Base-by-base conservation (phyloP, 2,113 vertebrate genomes). In the Colistium nudipinnis region DNA sequence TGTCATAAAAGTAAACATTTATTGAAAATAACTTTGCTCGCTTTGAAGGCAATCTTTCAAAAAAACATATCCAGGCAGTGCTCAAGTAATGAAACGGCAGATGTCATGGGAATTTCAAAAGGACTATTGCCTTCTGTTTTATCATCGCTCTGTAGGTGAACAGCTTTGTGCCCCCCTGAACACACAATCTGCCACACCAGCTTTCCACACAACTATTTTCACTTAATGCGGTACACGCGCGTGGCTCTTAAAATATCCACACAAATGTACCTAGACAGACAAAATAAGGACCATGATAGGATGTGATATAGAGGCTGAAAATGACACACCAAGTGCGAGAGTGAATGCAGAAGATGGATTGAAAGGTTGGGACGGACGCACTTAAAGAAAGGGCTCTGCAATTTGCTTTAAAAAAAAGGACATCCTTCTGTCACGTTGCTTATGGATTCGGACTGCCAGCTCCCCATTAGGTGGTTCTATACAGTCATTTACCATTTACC, bases 91-190 rank as follows among this genome's bases (percentile, higher is more conserved):
- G 25, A 56, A 20, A 52, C 45, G 22, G 19, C 20, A 41, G 27
- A 57, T 72, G 55, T 39, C 6, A 25, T 3, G 11, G n/a, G 27
- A 31, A n/a, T 71, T 76, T 56, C 31, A 33, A 36, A 13, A 39
- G 54, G 70, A 70, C 49, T 61, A 55, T 13, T 70, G 52, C 41
- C 28, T 65, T 65, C 41, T 54, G 54, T 62, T 62, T 62, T 78
- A 49, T 61, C 16, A 20, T 22, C 43, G 62, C 25, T 56, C 35
- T 22, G 25, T 30, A 22, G 36, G 43, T 62, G 55, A 71, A 71
- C 63, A 63, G n/a, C 25, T 25, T 19, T 44, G 31, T 22, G 30
- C n/a, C 33, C 31, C 33, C 51, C 27, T 51, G 66, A 66, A 56
- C 35, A n/a, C n/a, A n/a, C n/a, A n/a, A n/a, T n/a, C n/a, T n/a